Evolutionary conservation across 2,888 invertebrate species (phyloP).

Genomic region (Sussaba pulchella): DNA sequence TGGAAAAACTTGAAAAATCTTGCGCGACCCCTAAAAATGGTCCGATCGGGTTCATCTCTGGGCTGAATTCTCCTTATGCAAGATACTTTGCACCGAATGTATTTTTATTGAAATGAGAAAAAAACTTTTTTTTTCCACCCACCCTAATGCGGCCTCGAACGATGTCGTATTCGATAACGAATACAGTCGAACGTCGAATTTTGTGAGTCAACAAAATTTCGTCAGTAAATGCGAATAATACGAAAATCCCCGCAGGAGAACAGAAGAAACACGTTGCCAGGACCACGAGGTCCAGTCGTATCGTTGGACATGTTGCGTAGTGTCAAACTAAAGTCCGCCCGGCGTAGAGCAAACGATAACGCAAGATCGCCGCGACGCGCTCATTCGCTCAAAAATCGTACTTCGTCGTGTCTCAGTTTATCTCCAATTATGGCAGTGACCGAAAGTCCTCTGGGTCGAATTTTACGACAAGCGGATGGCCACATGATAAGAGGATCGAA

Average conservation of each 20-base stretch:
- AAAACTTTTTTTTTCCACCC: no score
- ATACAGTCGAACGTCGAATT: not conserved
- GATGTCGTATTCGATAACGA: not conserved
- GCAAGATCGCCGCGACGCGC: constrained; percentile 75
- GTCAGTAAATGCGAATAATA: not conserved
- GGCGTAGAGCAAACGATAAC: constrained; percentile 72
- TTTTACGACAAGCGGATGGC: constrained; percentile 75
- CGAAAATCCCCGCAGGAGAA: constrained; percentile 71
- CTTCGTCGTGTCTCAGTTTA: constrained; percentile 69
- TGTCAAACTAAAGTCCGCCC: constrained; percentile 80
- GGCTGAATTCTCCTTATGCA: no score
- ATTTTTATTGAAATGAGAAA: no score
- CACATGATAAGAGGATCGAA: constrained; percentile 69
- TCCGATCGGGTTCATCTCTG: no score
- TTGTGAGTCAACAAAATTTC: no score
- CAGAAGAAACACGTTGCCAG: constrained; percentile 69
- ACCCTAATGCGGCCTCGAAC: no score
- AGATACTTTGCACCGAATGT: no score
- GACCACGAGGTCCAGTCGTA: constrained; percentile 76
- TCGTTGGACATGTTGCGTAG: constrained; percentile 82
- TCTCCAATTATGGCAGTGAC: constrained; percentile 74
- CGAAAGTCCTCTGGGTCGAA: constrained; percentile 72
- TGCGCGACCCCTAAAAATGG: no score
- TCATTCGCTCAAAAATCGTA: constrained; percentile 71
- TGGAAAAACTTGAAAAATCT: no score